These are phyloP conservation scores for Phataginus tetradactyla DNA, from an alignment of 2,797 vertebrate species.

Conservation along the genomic window DNA sequence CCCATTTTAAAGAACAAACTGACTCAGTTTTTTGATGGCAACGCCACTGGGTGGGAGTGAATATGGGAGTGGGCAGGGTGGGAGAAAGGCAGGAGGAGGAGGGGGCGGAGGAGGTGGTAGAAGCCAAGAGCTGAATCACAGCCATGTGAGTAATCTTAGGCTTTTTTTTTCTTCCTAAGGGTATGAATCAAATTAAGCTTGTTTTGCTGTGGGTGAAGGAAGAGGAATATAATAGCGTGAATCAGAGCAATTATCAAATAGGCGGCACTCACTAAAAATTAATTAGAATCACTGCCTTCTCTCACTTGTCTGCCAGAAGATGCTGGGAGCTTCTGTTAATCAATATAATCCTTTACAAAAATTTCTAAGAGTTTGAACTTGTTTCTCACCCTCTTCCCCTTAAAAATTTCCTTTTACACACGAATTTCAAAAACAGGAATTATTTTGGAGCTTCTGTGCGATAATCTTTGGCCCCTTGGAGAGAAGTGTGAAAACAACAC, in stretches of 20 bases:
- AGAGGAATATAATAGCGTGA: slow-evolving; percentile 88
- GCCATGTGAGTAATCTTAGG: slow-evolving; percentile 88
- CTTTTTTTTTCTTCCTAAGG: slow-evolving; percentile 84
- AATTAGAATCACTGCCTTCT: slow-evolving; percentile 85
- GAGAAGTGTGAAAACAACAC: slow-evolving; percentile 55
- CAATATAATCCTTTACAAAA: slow-evolving; percentile 76
- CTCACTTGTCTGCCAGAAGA: slow-evolving; percentile 77
- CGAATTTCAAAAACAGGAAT: slow-evolving; percentile 77
- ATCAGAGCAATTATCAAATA: slow-evolving; percentile 90
- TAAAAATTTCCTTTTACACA: slow-evolving; percentile 77
- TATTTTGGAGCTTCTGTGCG: slow-evolving; percentile 69
- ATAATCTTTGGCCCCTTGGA: slow-evolving; percentile 70
- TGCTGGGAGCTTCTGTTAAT: slow-evolving; percentile 79
- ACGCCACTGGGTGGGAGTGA: slow-evolving; percentile 82
- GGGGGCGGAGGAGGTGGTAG: slow-evolving; percentile 80
- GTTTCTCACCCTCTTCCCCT: slow-evolving; percentile 63
- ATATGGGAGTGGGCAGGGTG: slow-evolving; percentile 81
- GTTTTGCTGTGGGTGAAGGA: slow-evolving; percentile 89
- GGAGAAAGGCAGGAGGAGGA: slow-evolving; percentile 82
- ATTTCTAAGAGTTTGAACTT: slow-evolving; percentile 74
- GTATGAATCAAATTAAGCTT: slow-evolving; percentile 90
- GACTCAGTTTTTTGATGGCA: slow-evolving; percentile 84
- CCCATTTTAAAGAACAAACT: slow-evolving; percentile 83
- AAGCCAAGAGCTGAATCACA: slow-evolving; percentile 90
- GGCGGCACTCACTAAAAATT: slow-evolving; percentile 85